These are phyloP conservation scores for Odontophorus gujanensis DNA, from an alignment of 2,113 vertebrate species.

Conservation along the genomic window DNA sequence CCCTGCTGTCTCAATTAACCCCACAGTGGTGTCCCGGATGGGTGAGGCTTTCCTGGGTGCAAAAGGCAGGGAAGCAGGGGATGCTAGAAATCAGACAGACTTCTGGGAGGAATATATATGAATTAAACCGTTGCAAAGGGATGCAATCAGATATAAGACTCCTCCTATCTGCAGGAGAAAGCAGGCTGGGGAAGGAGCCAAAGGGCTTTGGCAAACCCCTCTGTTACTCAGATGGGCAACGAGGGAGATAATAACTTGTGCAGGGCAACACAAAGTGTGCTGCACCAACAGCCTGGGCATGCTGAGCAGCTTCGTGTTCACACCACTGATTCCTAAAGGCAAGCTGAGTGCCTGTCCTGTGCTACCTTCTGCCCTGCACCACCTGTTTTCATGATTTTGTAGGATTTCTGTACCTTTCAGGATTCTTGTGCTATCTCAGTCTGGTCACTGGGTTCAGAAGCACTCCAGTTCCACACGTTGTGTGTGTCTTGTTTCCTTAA, in stretches of 20 bases:
- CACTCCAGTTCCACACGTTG: accelerated
- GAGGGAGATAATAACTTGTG: background rate
- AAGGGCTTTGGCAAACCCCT: background rate
- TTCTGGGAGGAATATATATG: background rate
- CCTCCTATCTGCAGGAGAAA: background rate
- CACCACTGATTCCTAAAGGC: accelerated
- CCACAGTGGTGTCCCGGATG: background rate
- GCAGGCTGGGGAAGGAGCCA: background rate
- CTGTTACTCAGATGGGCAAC: background rate
- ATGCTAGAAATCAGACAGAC: background rate
- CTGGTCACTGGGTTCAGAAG: background rate
- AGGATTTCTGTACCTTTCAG: background rate
- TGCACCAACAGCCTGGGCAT: accelerated
- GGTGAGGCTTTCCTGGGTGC: background rate
- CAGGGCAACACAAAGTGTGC: background rate
- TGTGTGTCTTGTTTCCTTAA: accelerated
- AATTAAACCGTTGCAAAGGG: background rate
- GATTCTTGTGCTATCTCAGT: accelerated
- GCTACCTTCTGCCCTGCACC: background rate
- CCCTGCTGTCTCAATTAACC: background rate
- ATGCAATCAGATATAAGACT: background rate
- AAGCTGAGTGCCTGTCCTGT: accelerated
- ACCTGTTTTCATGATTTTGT: accelerated
- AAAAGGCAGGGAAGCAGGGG: background rate
- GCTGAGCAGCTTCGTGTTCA: accelerated